Conservation (phyloP, 2,888 invertebrate species). For the Parapristionchus giblindavisi region DNA sequence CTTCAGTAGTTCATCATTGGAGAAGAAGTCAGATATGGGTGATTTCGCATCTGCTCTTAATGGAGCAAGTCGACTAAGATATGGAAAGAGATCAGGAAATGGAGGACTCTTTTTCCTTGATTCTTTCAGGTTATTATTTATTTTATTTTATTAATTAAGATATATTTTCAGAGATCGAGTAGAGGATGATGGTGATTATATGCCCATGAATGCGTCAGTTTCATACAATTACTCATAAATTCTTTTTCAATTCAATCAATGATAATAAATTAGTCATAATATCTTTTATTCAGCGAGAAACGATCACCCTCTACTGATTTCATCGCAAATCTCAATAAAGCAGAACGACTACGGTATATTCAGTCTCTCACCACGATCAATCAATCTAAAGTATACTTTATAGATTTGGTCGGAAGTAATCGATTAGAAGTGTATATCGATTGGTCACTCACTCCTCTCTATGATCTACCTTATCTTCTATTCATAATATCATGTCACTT, state of each 20-base stretch:
- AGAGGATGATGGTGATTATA: too few species aligned
- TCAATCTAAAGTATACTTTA: neutral
- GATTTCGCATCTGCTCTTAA: conserved; percentile 38
- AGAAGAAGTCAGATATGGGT: conserved; percentile 36
- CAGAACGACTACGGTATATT: conserved; percentile 36
- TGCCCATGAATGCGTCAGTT: too few species aligned
- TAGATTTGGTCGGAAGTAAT: conserved; percentile 37
- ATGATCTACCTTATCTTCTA: neutral
- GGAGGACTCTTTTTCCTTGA: conserved; percentile 4
- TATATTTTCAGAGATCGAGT: too few species aligned
- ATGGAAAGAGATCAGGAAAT: conserved; percentile 27
- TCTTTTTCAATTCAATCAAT: too few species aligned
- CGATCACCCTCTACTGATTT: conserved; percentile 33
- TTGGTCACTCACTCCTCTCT: neutral
- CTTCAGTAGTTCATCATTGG: conserved; percentile 22
- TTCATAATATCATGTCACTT: too few species aligned
- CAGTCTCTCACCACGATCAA: neutral
- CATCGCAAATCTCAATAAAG: conserved; percentile 34
- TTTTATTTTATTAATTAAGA: neutral
- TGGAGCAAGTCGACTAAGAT: conserved; percentile 34
- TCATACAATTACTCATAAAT: too few species aligned
- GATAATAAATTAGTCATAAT: too few species aligned
- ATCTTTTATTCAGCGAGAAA: conserved; percentile 33
- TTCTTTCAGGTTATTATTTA: neutral
- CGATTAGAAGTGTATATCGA: neutral